phyloP scores from a whole-genome alignment of 2,113 vertebrate genomes.

The Pterocles orientalis region DNA sequence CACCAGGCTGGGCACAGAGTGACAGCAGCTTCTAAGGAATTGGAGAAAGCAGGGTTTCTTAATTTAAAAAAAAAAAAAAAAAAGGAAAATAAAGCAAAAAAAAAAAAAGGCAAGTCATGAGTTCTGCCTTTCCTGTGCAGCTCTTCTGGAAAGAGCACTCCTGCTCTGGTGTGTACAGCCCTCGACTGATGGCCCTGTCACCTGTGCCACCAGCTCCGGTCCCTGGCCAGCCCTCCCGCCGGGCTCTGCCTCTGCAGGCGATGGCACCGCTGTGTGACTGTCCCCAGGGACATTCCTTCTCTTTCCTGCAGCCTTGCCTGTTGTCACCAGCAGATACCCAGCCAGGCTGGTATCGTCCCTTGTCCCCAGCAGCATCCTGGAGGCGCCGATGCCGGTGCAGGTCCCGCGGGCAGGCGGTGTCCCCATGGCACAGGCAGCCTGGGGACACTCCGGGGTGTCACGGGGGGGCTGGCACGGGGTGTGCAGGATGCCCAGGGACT shows the following conservation, averaged over 20 bases:
- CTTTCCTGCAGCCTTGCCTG: neutral
- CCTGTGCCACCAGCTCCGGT: constrained; percentile 56
- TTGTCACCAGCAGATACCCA: constrained; percentile 17
- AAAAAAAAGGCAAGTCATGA: neutral
- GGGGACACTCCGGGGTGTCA: neutral
- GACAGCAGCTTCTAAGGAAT: neutral
- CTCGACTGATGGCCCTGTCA: constrained; percentile 18
- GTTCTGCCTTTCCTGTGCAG: constrained; percentile 16
- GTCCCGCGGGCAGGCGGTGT: too few species aligned
- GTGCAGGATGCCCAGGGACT: neutral
- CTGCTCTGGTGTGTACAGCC: neutral
- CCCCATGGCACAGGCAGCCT: neutral
- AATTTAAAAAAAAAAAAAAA: neutral
- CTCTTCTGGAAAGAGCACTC: neutral
- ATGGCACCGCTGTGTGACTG: neutral
- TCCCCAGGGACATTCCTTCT: constrained; percentile 35
- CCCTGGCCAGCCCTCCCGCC: constrained; percentile 31
- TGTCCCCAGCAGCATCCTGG: neutral
- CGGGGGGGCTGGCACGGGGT: accelerated
- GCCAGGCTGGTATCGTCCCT: neutral
- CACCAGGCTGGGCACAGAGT: neutral
- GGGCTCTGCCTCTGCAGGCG: constrained; percentile 47
- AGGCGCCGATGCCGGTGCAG: neutral
- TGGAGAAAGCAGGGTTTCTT: neutral
- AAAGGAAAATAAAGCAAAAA: neutral